phyloP scores from a whole-genome alignment of 1,140 invertebrate species.

The Rhopalosiphum padi region DNA sequence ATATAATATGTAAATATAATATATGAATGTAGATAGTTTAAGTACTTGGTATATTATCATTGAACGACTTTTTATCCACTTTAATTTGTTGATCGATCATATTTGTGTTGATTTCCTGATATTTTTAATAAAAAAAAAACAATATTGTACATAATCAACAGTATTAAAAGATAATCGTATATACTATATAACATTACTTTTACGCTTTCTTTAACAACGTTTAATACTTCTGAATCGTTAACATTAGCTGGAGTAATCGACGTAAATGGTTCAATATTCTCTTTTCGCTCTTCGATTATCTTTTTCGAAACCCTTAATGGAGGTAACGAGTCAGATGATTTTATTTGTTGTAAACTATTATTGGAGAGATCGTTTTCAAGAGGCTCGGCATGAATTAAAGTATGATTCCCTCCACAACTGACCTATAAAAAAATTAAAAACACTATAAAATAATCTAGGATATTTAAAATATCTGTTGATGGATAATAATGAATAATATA shows the following conservation, averaged over 20 bases:
- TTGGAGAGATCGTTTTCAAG: neutral
- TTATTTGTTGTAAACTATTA: neutral
- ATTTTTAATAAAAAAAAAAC: too few species aligned
- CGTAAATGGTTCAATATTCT: neutral
- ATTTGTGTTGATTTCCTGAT: neutral
- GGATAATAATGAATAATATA: neutral
- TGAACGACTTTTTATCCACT: neutral
- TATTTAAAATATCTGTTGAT: neutral
- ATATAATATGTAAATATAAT: neutral
- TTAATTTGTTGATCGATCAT: neutral
- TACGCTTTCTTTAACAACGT: neutral
- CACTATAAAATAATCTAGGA: too few species aligned
- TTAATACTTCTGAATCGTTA: neutral
- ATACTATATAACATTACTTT: neutral
- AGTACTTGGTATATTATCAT: neutral
- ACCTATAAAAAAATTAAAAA: neutral
- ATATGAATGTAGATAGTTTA: neutral
- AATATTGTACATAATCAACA: neutral
- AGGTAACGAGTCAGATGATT: neutral
- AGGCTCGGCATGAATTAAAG: slow-evolving; percentile 25
- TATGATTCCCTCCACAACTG: slow-evolving; percentile 48
- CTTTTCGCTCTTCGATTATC: slow-evolving; percentile 14
- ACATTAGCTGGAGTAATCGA: neutral
- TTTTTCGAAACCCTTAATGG: slow-evolving; percentile 39
- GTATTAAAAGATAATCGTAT: neutral